Percentiles rank a stretch among this genome's conserved stretches.
phyloP scores from a whole-genome alignment of 1,140 invertebrate species.

The Drosophila jambulina region DNA sequence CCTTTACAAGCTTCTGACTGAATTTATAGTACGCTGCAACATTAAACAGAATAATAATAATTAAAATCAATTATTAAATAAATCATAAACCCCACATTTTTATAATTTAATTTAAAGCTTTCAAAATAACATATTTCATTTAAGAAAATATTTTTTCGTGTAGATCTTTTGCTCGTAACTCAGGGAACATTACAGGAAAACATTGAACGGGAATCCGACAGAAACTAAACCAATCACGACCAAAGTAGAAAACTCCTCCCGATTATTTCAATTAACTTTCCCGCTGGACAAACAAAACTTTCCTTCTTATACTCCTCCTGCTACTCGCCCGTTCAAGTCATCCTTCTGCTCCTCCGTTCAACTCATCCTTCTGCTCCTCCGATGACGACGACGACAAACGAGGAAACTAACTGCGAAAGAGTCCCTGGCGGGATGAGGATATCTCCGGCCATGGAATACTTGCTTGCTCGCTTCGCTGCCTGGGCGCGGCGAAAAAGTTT shows the following conservation, averaged over 20 bases:
- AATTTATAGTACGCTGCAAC: too few relatives aligned
- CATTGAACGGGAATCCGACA: constrained; percentile 39
- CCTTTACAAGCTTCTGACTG: too few relatives aligned
- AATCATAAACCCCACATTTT: too few relatives aligned
- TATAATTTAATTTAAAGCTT: too few relatives aligned
- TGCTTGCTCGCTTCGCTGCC: constrained; percentile 51
- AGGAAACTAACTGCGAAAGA: constrained; percentile 20
- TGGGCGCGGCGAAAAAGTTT: constrained; percentile 61
- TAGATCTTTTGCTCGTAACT: background rate
- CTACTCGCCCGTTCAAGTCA: background rate
- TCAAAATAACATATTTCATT: background rate
- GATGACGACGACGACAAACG: constrained; percentile 15
- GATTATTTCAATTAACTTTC: constrained; percentile 81
- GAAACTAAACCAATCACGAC: constrained; percentile 68
- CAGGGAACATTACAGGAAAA: constrained; percentile 23
- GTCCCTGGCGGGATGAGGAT: background rate
- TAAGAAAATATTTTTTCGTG: background rate
- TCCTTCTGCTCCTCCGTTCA: background rate
- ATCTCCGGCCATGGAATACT: constrained; percentile 26
- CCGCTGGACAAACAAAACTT: constrained; percentile 51
- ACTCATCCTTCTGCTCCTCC: background rate
- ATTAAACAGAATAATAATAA: too few relatives aligned
- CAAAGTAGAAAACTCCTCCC: constrained; percentile 62
- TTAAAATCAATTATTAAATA: too few relatives aligned
- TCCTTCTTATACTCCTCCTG: background rate